Evolutionary conservation across 2,888 invertebrate species (phyloP), one percentile per base, ranked within the genome.

Genomic region (Volucella inanis): DNA sequence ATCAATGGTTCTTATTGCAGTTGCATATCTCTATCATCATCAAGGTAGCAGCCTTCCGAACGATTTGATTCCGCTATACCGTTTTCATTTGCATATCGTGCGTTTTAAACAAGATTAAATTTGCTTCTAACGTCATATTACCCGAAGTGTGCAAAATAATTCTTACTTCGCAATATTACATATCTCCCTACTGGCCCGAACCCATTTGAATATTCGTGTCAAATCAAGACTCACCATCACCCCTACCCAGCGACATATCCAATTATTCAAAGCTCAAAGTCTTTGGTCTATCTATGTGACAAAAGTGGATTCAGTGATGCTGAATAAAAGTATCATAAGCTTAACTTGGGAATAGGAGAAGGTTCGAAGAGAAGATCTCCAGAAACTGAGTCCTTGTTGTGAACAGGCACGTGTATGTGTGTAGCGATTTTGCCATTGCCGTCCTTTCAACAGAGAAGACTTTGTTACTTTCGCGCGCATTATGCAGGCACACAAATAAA

Each of bases 401-500:
- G 6, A 31, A 6, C 31, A 22, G 1, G 4, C 22, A 31, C 6
- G 6, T 31, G 31, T 31, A 31, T 31, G 31, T 31, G 31, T 65
- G 49, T 49, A 76, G 59, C 64, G 64, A 61, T 54, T 75, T 64
- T 64, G 45, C 55, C 39, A 3, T 68, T 43, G 22, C 55, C 41
- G 11, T 47, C n/a, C 45, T 18, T 50, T n/a, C 10, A n/a, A 38
- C 55, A 45, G 52, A 49, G 52, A 50, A 65, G 62, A 68, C 76
- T 80, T 67, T 76, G 59, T 50, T 80, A 72, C 68, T 65, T 61
- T 75, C 65, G 70, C 62, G 76, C 77, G 77, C 81, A 85, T 85
- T 85, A 85, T 85, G 81, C 81, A 81, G 76, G 81, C 85, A 72
- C 85, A 85, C 85, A 85, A 85, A 85, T 81, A 81, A 81, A 81